Evolutionary conservation across 2,888 invertebrate genomes (phyloP).

Genomic region (Metopia argyrocephala): DNA sequence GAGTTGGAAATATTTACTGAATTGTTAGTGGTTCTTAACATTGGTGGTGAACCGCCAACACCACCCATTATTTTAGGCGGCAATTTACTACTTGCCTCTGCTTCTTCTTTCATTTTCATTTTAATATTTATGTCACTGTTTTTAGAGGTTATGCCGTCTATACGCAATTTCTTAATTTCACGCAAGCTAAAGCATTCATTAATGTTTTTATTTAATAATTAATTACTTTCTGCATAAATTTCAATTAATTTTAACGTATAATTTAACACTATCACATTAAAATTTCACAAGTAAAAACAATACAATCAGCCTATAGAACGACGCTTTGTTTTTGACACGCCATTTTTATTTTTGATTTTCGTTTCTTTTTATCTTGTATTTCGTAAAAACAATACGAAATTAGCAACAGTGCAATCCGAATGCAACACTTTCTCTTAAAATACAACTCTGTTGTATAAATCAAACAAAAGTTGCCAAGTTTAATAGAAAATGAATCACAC

Average conservation of each 20-base stretch:
- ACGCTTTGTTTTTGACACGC: constrained; percentile 76
- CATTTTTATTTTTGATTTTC: constrained; percentile 70
- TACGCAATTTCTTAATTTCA: constrained; percentile 62
- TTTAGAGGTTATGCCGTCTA: constrained; percentile 76
- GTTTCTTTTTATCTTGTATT: constrained; percentile 52
- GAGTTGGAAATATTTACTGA: constrained; percentile 11
- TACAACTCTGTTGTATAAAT: constrained; percentile 17
- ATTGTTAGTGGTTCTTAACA: constrained; percentile 52
- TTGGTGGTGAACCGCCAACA: constrained; percentile 60
- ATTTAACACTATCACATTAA: constrained; percentile 56
- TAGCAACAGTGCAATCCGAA: background rate
- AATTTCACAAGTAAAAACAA: constrained; percentile 68
- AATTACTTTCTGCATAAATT: constrained; percentile 22
- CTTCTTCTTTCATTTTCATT: constrained; percentile 76
- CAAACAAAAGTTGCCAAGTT: background rate
- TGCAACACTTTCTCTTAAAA: background rate
- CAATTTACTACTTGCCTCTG: constrained; percentile 76
- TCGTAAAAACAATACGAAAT: constrained; percentile 45
- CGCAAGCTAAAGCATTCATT: constrained; percentile 32
- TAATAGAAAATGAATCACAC: background rate
- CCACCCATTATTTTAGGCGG: constrained; percentile 76
- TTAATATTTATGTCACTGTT: constrained; percentile 70
- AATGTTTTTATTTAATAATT: constrained; percentile 2
- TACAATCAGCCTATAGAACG: constrained; percentile 72
- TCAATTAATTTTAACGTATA: constrained; percentile 32